Evolutionary conservation across 2,113 vertebrate species (phyloP).

Genomic region (Megaleporinus macrocephalus): DNA sequence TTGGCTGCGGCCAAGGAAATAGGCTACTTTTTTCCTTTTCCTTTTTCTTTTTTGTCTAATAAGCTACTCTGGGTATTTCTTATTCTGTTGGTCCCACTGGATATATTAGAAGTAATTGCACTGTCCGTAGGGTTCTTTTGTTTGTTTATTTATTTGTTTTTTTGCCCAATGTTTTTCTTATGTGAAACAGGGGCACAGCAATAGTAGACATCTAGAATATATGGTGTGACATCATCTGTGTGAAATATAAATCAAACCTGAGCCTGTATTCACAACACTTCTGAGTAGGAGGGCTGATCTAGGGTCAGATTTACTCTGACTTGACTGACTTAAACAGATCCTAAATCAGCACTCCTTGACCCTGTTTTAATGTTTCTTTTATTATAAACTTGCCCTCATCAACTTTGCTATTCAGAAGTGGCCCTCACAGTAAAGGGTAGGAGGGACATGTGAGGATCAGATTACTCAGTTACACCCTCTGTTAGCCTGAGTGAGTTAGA

Average conservation of each 20-base stretch:
- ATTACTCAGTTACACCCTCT: no score
- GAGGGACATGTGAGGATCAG: no score
- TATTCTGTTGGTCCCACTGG: background rate
- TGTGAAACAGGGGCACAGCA: conserved; percentile 2
- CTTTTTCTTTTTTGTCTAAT: background rate
- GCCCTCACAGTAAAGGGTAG: no score
- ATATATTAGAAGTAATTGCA: background rate
- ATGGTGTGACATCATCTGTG: background rate
- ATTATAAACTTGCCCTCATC: no score
- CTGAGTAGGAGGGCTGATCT: no score
- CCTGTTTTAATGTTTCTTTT: no score
- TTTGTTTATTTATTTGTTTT: background rate
- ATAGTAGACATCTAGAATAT: conserved; percentile 1
- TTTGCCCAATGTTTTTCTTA: background rate
- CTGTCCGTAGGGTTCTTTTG: background rate
- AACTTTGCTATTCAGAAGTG: no score
- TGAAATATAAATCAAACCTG: background rate
- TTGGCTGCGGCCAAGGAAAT: background rate
- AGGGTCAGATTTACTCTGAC: no score
- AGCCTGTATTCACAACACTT: no score
- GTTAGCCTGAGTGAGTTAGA: no score
- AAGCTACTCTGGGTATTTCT: background rate
- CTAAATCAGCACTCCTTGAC: no score
- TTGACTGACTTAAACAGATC: no score
- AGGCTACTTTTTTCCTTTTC: background rate